Base-by-base conservation (phyloP, 1,140 invertebrate species). In the Maniola jurtina region DNA sequence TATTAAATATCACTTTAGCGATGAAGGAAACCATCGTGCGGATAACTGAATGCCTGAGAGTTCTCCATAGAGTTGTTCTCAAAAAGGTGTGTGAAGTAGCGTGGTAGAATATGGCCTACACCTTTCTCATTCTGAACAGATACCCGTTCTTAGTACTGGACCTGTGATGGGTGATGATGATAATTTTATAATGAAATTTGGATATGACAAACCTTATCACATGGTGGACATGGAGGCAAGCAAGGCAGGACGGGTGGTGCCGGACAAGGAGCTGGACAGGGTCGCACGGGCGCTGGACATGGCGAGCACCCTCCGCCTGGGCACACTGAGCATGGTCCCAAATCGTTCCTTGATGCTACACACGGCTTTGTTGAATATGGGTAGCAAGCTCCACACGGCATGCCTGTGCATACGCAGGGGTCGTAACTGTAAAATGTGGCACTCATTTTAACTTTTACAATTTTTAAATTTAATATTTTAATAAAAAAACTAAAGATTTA, bases 221-320 rank as follows among this genome's bases (percentile, higher is more conserved):
- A 88, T 6, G 87, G 88, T 36, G 84, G 86, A 45, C 88, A 90
- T 2, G 79, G 77, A 33, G 78, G 83, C 8, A 88, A 61, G 33
- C 79, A 83, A 2, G 87, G 86, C 14, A 90, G 68, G 1, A 86
- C 62, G n/a, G 87, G 87, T 6, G 69, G 72, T 2, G 80, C 64
- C 7, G 77, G 78, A 54, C 82, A 85, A 0, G 81, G 86, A 0
- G 66, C 72, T 0, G 86, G 86, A 52, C 84, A 88, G 0, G 85
- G 86, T 13, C 86, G 69, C 7, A 90, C 86, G 6, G 86, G 86
- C 4, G 86, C 84, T 8, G 88, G 88, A 48, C 86, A 88, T 2
- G 82, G 79, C 0, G 84, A 84, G 60, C 87, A 89, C 5, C 87
- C 87, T 1, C 87, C 86, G 0, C 85, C 87, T 7, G 85, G 86